Percentiles rank a stretch among this genome's conserved stretches.
These are phyloP conservation scores for Sus scrofa DNA, from an alignment of 2,113 vertebrate genomes.

Conservation along the genomic window T2T-Sscrofa CM000824.6:69598501-69599000, in stretches of 20 bases:
- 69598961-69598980: background rate
- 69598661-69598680: background rate
- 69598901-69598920: background rate
- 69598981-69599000: background rate
- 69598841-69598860: background rate
- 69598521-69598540: conserved; percentile 16
- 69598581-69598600: background rate
- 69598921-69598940: background rate
- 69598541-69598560: background rate
- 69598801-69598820: background rate
- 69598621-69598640: background rate
- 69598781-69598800: background rate
- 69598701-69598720: background rate
- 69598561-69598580: background rate
- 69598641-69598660: background rate
- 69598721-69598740: background rate
- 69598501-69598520: background rate
- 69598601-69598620: background rate
- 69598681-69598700: background rate
- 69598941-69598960: background rate
- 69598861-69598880: background rate
- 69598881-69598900: background rate
- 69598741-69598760: background rate
- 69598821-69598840: background rate
- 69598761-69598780: background rate